Conservation (phyloP, 1,140 invertebrate genomes). For the Hyposmocoma kahamanoa region DNA sequence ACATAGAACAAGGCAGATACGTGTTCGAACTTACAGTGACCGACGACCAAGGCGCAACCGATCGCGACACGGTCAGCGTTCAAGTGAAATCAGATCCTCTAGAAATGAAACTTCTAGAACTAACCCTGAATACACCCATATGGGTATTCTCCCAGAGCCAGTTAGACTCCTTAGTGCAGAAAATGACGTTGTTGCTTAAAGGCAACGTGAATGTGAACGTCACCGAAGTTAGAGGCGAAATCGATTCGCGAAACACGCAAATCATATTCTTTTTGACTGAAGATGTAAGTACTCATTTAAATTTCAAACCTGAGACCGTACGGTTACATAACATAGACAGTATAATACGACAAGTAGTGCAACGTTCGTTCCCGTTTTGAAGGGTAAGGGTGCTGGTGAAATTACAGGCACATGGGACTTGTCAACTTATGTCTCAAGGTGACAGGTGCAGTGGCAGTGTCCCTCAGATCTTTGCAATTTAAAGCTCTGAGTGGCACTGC, state of each 20-base stretch:
- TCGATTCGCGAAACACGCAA: constrained; percentile 67
- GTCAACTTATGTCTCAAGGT: no score
- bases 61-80: constrained; percentile 87
- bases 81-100: constrained; percentile 89
- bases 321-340: no score
- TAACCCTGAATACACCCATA: constrained; percentile 84
- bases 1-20: constrained; percentile 90
- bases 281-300: constrained; percentile 46
- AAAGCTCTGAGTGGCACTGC: no score
- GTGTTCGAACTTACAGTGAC: constrained; percentile 90
- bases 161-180: constrained; percentile 82
- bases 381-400: no score
- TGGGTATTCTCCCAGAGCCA: constrained; percentile 84
- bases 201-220: constrained; percentile 79
- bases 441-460: no score
- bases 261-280: constrained; percentile 68
- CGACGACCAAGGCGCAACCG: constrained; percentile 90
- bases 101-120: constrained; percentile 84
- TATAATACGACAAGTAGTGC: no score
- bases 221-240: constrained; percentile 77
- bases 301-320: no score
- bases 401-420: no score
- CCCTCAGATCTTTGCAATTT: no score
- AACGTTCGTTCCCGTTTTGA: no score
- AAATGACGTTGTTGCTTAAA: constrained; percentile 83